Conservation (phyloP, 1,140 invertebrate genomes). For the Thaumetopoea pityocampa region DNA sequence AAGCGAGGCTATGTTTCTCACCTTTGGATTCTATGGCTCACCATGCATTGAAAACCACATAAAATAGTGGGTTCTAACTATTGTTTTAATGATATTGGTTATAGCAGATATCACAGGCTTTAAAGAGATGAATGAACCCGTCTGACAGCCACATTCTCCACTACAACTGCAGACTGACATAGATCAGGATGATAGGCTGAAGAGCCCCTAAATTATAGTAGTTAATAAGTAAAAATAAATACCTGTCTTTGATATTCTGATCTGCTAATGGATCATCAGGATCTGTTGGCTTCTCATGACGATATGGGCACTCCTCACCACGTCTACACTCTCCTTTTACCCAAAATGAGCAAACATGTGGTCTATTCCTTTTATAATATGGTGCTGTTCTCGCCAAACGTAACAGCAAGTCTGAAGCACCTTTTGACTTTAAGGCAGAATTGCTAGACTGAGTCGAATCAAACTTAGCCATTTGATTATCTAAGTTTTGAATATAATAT, state of each 20-base stretch:
- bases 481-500: constrained; percentile 98
- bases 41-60: no score
- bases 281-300: constrained; percentile 99
- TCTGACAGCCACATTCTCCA: no score
- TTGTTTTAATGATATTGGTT: no score
- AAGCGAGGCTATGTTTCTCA: no score
- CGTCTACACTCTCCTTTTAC: constrained; percentile 99
- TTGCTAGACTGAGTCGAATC: constrained; percentile 81
- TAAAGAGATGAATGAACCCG: no score
- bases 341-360: constrained; percentile 99
- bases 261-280: constrained; percentile 99
- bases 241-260: constrained; percentile 98
- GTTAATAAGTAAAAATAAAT: constrained; percentile 7
- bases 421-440: constrained; percentile 82
- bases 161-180: no score
- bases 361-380: constrained; percentile 98
- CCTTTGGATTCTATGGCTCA: no score
- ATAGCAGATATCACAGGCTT: no score
- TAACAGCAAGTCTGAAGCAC: constrained; percentile 92
- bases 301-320: constrained; percentile 99
- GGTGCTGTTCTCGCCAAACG: constrained; percentile 97
- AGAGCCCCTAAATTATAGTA: no score
- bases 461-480: constrained; percentile 81
- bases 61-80: no score
- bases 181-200: no score